Percentiles rank a stretch among this genome's conserved stretches.
Conservation (phyloP, 1,140 invertebrate genomes). For the Drosophila nannoptera region DNA sequence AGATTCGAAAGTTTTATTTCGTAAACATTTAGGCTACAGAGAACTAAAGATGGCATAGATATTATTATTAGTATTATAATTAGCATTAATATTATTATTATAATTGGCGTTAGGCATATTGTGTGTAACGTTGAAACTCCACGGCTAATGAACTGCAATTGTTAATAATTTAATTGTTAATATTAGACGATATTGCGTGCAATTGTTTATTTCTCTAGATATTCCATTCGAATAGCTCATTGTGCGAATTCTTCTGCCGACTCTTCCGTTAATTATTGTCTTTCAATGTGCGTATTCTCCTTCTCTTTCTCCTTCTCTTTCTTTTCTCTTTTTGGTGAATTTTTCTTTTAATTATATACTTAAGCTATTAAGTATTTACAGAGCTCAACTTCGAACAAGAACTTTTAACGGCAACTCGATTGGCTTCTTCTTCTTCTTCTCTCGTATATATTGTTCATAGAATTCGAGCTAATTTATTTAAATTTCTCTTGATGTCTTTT, state of each 20-base stretch:
- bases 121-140: background rate
- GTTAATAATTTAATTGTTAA: background rate
- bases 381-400: slow-evolving; percentile 73
- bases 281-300: slow-evolving; percentile 39
- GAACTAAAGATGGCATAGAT: slow-evolving; percentile 54
- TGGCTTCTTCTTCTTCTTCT: slow-evolving; percentile 26
- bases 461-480: slow-evolving; percentile 20
- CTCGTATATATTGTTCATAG: slow-evolving; percentile 30
- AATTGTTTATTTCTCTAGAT: no score
- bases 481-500: background rate
- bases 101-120: no score
- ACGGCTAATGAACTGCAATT: slow-evolving; percentile 1
- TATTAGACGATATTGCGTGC: no score
- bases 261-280: slow-evolving; percentile 39
- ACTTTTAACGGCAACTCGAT: slow-evolving; percentile 53
- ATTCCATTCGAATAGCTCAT: no score
- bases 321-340: no score
- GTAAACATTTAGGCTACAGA: slow-evolving; percentile 64
- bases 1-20: slow-evolving; percentile 69
- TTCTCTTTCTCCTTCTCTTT: slow-evolving; percentile 25
- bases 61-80: slow-evolving; percentile 12
- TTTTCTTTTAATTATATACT: slow-evolving; percentile 54
- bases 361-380: slow-evolving; percentile 78
- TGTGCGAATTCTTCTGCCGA: no score
- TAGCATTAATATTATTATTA: slow-evolving; percentile 1